These are phyloP conservation scores for Prorops nasuta DNA, from an alignment of 1,140 invertebrate species.

Conservation along the genomic window DNA sequence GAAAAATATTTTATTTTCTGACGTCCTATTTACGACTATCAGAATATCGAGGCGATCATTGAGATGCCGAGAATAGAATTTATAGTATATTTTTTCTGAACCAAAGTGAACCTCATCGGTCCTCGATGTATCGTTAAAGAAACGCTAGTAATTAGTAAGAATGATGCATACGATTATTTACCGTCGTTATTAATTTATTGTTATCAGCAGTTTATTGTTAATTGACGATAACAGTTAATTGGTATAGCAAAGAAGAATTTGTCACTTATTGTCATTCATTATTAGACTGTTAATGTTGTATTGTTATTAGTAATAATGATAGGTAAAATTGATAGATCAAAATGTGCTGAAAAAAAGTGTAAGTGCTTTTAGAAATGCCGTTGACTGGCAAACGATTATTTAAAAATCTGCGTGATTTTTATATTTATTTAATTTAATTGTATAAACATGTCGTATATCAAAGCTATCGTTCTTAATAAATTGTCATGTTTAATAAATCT, in stretches of 20 bases:
- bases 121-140: too few relatives aligned
- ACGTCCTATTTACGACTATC: conserved; percentile 7
- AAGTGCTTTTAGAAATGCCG: conserved; percentile 8
- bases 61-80: too few relatives aligned
- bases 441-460: conserved; percentile 11
- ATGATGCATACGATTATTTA: too few relatives aligned
- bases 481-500: conserved; percentile 22
- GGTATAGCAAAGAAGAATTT: too few relatives aligned
- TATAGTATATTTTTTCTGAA: too few relatives aligned
- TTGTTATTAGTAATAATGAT: not conserved
- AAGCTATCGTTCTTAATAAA: conserved; percentile 33
- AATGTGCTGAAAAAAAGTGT: not conserved
- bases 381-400: conserved; percentile 21
- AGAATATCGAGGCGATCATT: not conserved
- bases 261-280: too few relatives aligned
- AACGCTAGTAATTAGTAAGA: too few relatives aligned
- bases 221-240: too few relatives aligned
- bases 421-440: conserved; percentile 35
- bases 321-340: not conserved
- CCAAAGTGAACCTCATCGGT: too few relatives aligned
- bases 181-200: too few relatives aligned
- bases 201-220: not conserved
- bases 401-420: conserved; percentile 24
- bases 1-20: conserved; percentile 21
- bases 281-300: not conserved